Base-by-base conservation (phyloP, 2,888 invertebrate genomes). In the Noctua pronuba region DNA sequence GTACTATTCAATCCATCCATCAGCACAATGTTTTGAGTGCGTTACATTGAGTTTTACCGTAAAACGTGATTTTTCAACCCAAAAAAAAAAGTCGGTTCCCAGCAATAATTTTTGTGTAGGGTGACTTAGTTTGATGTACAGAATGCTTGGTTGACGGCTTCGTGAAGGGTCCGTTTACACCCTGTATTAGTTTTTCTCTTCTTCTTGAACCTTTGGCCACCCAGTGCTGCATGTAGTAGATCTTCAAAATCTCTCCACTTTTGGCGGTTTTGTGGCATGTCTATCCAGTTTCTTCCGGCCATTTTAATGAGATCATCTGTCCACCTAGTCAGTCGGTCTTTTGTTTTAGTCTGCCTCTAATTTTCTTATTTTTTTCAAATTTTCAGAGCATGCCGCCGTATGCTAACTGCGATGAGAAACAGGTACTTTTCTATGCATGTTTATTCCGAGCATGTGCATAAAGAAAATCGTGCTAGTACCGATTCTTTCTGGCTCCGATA, bases 321-420 rank as follows among this genome's bases (percentile, higher is more conserved):
- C 52, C 11, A n/a, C n/a, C 55, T 13, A 11, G 13, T 52, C 24
- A 8, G 11, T 52, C n/a, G 52, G 4, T 52, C 11, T 28, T 13
- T 58, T 28, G 2, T 16, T 16, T 16, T 28, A 16, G 60, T 35
- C 60, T 31, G 10, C 6, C 31, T 62, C 21, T 62, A 55, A 58
- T 58, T 70, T 44, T n/a, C 8, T 8, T 11, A 11, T 52, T 41
- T 72, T n/a, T 69, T 74, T 79, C 52, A 74, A 81, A 46, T 90
- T 94, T 94, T 87, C 94, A 94, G 94, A 92, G 89, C 77, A 89
- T 87, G 21, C 62, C 21, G 75, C 93, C 91, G n/a, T 89, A 92
- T 82, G 80, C 83, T 71, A 88, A 86, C 78, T 78, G 79, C 75
- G 90, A 89, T 82, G 92, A 92, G 77, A 93, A 91, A 91, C 93